These are phyloP conservation scores for Caenorhabditis afra DNA, from an alignment of 2,888 invertebrate genomes.

Conservation along the genomic window DNA sequence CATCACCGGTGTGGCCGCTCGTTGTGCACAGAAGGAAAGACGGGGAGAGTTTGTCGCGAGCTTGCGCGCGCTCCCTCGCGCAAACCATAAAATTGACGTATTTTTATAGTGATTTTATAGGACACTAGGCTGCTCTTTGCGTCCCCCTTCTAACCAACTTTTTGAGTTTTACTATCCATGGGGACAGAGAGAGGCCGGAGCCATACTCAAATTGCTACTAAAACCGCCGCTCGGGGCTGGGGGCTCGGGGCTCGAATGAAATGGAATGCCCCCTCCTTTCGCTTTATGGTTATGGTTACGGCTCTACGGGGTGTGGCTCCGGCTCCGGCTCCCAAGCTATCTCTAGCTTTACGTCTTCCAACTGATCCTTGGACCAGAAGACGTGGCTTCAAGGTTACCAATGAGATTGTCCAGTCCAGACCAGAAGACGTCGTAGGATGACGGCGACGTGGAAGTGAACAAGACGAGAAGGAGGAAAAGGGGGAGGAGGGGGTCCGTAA, in stretches of 20 bases:
- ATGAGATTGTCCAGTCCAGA: too few species aligned
- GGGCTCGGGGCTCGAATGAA: background rate
- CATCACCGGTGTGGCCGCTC: too few species aligned
- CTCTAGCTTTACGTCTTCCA: background rate
- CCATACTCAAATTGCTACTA: slow-evolving; percentile 54
- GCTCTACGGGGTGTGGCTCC: background rate
- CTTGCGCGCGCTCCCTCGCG: slow-evolving; percentile 28
- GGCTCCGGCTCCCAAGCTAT: background rate
- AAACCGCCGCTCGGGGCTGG: slow-evolving; percentile 33
- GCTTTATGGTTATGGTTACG: slow-evolving; percentile 60
- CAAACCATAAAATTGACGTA: slow-evolving; percentile 62
- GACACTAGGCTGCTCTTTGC: slow-evolving; percentile 56
- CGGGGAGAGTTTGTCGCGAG: too few species aligned
- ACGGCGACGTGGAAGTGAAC: too few species aligned
- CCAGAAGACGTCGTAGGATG: too few species aligned
- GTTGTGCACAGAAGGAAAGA: too few species aligned
- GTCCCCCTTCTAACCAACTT: slow-evolving; percentile 50
- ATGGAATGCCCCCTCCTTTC: slow-evolving; percentile 38
- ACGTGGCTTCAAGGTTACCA: too few species aligned
- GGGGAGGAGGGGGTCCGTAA: slow-evolving; percentile 4
- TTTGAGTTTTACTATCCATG: slow-evolving; percentile 59
- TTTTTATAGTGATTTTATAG: slow-evolving; percentile 64
- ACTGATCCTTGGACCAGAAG: too few species aligned
- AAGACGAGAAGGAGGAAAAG: slow-evolving; percentile 33
- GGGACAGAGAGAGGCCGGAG: slow-evolving; percentile 32